Conservation (phyloP, 2,113 vertebrate species). For the Hemibagrus wyckioides region DNA sequence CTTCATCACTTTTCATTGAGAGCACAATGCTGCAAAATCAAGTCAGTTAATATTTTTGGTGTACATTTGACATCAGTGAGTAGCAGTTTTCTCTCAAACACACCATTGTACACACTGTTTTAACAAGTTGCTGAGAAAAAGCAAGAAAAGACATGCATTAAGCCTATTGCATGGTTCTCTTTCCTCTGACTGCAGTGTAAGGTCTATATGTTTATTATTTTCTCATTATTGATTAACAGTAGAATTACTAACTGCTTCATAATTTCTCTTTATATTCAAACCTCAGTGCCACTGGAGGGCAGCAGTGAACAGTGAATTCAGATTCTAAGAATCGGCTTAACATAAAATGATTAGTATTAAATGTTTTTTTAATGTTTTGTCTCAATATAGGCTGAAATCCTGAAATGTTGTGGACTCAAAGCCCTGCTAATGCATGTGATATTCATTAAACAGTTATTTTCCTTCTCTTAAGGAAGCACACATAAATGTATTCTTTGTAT, state of each 20-base stretch:
- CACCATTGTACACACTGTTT: background rate
- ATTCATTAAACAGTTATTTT: constrained; percentile 7
- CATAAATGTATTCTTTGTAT: constrained; percentile 3
- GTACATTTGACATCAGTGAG: background rate
- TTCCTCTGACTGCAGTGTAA: background rate
- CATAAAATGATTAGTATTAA: background rate
- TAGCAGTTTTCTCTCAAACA: background rate
- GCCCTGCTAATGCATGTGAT: background rate
- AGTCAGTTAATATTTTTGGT: background rate
- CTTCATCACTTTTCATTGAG: background rate
- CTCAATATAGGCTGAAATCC: background rate
- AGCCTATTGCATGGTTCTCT: background rate
- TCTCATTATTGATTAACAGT: background rate
- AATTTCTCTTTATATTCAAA: background rate
- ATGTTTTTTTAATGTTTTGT: background rate
- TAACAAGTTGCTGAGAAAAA: background rate
- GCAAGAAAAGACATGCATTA: background rate
- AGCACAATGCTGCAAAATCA: background rate
- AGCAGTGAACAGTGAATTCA: constrained; percentile 1
- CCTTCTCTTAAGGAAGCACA: background rate
- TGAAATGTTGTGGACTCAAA: background rate
- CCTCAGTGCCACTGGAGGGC: constrained; percentile 43
- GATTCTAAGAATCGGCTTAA: background rate
- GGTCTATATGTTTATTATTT: too few species aligned
- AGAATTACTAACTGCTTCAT: background rate